Percentiles rank a stretch among this genome's conserved stretches.
phyloP scores from a whole-genome alignment of 2,113 vertebrate species.

The Caretta caretta region DNA sequence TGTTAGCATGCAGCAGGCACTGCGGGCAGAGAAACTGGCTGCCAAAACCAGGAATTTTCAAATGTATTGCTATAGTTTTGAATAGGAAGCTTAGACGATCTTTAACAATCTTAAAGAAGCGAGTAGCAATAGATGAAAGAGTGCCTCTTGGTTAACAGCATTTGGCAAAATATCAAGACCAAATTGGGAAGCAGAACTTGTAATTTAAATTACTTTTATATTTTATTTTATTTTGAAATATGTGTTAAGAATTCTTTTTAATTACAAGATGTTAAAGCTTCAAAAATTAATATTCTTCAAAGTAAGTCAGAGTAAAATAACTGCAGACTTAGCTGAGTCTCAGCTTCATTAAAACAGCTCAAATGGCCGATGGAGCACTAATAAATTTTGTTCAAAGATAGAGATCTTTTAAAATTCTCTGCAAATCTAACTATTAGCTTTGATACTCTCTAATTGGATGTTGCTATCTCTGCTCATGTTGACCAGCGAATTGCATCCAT shows the following conservation, averaged over 20 bases:
- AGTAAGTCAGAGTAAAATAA: conserved; percentile 66
- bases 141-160: not conserved
- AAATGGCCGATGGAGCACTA: conserved; percentile 68
- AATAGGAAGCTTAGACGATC: conserved; percentile 10
- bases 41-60: conserved; percentile 31
- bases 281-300: conserved; percentile 67
- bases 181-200: conserved; percentile 53
- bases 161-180: conserved; percentile 42
- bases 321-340: conserved; percentile 65
- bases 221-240: conserved; percentile 37
- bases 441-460: conserved; percentile 74
- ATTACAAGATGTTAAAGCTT: conserved; percentile 67
- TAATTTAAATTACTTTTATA: conserved; percentile 41
- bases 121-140: not conserved
- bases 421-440: conserved; percentile 70
- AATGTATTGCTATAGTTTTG: not conserved
- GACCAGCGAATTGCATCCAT: conserved; percentile 30
- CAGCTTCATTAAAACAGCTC: conserved; percentile 78
- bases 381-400: conserved; percentile 79
- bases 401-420: conserved; percentile 73
- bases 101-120: conserved; percentile 38
- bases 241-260: conserved; percentile 76
- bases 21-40: not conserved
- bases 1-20: conserved; percentile 39
- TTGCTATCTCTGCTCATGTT: conserved; percentile 51